Base-by-base conservation (phyloP, 1,140 invertebrate genomes). In the Elymnias hypermnestra region DNA sequence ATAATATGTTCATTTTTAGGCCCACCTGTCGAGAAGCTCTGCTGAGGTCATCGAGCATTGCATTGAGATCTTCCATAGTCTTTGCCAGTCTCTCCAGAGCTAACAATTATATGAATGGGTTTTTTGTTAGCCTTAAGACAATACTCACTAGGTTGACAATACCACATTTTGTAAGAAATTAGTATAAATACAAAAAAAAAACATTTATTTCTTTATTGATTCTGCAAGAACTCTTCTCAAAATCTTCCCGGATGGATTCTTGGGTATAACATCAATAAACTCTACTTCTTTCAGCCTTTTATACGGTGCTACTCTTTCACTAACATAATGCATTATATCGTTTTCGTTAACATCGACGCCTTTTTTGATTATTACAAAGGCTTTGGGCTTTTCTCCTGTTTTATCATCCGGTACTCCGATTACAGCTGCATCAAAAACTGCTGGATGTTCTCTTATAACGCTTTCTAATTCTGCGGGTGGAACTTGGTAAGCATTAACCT, bases 391-490 rank as follows among this genome's bases (percentile, higher is more conserved):
- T n/a, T n/a, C n/a, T n/a, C n/a, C n/a, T n/a, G n/a, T n/a, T n/a
- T n/a, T n/a, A n/a, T n/a, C n/a, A n/a, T 97, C 91, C 0, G 93
- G 91, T 35, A 95, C 81, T 1, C 95, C 95, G 53, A 97, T 88
- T 0, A 98, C 95, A 2, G 93, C 95, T 0, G 91, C 94, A 67
- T 97, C 95, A 10, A 84, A 64, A 1, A 98, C 87, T 25, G 87
- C 89, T 0, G 92, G 90, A 83, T 96, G 93, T 40, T 87, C 88
- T 47, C 94, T 88, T 5, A 97, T 66, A 6, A 96, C 56, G n/a
- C 88, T 91, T 87, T 98, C 96, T 14, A 98, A 68, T 75, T 97
- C 95, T 0, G 95, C 94, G n/a, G 96, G 96, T 3, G 95, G 89
- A 2, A 98, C 96, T 92, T 96, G 89, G 49, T 86, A 90, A 0